phyloP scores from a whole-genome alignment of 1,140 invertebrate genomes.

The Eumaeus atala region DNA sequence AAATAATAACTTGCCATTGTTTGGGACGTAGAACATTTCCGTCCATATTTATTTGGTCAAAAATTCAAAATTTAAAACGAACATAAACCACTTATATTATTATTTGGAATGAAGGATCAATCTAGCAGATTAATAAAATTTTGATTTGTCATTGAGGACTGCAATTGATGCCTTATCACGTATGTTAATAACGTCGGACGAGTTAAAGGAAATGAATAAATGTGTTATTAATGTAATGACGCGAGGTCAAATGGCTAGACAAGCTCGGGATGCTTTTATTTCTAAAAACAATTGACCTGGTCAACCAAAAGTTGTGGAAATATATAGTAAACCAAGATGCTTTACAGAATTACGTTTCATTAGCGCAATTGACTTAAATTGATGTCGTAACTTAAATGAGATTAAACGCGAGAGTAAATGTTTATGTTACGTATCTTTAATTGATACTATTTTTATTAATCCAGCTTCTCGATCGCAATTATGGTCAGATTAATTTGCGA shows the following conservation, averaged over 20 bases:
- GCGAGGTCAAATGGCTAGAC: constrained; percentile 1
- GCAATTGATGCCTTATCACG: constrained; percentile 23
- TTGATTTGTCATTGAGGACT: constrained; percentile 21
- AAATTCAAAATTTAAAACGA: constrained; percentile 14
- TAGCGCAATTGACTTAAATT: constrained; percentile 14
- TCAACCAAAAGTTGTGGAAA: constrained; percentile 31
- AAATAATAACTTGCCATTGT: too few relatives aligned
- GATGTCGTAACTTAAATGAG: constrained; percentile 17
- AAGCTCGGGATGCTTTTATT: neutral
- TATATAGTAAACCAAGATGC: constrained; percentile 22
- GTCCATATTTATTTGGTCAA: constrained; percentile 10
- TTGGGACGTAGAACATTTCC: neutral
- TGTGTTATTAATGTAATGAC: neutral
- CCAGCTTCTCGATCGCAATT: constrained; percentile 25
- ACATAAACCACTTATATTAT: constrained; percentile 16
- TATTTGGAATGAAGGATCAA: constrained; percentile 21
- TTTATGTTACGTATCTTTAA: constrained; percentile 15
- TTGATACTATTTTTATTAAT: constrained; percentile 22
- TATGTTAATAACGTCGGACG: neutral
- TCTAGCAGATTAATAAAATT: constrained; percentile 24
- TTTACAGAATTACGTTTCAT: constrained; percentile 22
- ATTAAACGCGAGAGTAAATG: constrained; percentile 12
- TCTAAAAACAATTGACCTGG: constrained; percentile 14
- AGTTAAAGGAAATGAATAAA: too few relatives aligned
- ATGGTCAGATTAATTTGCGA: constrained; percentile 26